Evolutionary conservation across 2,888 invertebrate species (phyloP), one percentile per base, ranked within the genome.

Genomic region (Dorcus parallelipipedus): DNA sequence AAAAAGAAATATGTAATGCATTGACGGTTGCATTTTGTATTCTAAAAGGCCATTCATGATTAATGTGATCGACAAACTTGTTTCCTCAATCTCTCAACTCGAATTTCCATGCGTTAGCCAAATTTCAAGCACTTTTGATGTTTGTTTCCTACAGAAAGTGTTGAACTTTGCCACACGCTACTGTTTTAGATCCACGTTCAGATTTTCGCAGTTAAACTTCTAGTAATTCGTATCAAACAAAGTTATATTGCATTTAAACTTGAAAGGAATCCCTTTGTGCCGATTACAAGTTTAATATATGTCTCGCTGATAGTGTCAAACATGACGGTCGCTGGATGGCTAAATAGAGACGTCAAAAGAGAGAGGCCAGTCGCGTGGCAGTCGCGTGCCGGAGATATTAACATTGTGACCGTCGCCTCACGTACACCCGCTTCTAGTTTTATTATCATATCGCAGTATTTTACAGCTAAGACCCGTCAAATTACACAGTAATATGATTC

Each of bases 331-430:
- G 50, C 38, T 48, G 43, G 58, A 23, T 23, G 42, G 63, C 66
- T 67, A 71, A 73, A 73, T 74, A 64, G 70, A 74, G 73, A 72
- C 64, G 67, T 69, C 69, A 69, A 67, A 69, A 65, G 63, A 65
- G 40, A 54, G 38, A 49, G 57, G 17, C 42, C 10, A 40, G 65
- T 43, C 71, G 64, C 70, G 72, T 70, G 69, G 50, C 65, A 62
- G 70, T 61, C 75, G 65, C 73, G 75, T 73, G 75, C 43, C 66
- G 54, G 40, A 60, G 71, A 75, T 75, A 76, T 76, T 75, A 74
- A 74, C 72, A 70, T 72, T 71, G 70, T 71, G 71, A 71, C 71
- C 68, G 63, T 64, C 65, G 59, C 62, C 59, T 61, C 54, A 61
- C 52, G 59, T 50, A 54, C 52, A 41, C 54, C 56, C 50, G 50